Conservation (phyloP, 2,888 invertebrate species). For the Heteromyza rotundicornis region DNA sequence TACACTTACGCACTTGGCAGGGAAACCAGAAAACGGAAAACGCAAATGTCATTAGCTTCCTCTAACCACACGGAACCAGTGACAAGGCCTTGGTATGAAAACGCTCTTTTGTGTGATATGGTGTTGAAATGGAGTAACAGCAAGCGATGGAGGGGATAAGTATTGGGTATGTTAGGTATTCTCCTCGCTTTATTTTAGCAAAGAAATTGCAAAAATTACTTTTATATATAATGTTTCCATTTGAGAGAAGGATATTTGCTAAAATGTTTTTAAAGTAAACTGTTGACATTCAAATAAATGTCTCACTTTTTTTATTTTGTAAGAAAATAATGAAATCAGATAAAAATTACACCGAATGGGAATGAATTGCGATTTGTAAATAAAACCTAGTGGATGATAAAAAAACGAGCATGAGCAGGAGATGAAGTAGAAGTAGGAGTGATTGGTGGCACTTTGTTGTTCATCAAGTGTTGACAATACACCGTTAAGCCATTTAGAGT, state of each 20-base stretch:
- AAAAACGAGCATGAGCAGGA: too few relatives aligned
- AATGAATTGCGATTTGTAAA: too few relatives aligned
- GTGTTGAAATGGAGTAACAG: neutral
- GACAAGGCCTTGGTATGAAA: neutral
- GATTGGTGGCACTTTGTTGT: neutral
- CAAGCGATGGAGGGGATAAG: neutral
- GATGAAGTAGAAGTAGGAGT: too few relatives aligned
- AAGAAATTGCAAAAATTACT: too few relatives aligned
- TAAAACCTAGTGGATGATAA: too few relatives aligned
- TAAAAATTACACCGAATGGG: constrained; percentile 25
- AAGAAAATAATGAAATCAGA: constrained; percentile 25
- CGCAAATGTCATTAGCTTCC: constrained; percentile 17
- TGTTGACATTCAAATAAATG: neutral
- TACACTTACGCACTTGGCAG: too few relatives aligned
- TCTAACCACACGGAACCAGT: neutral
- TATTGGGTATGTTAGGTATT: too few relatives aligned
- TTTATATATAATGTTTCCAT: too few relatives aligned
- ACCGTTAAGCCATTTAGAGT: neutral
- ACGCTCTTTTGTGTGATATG: neutral
- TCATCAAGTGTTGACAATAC: constrained; percentile 8
- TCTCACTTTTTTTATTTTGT: neutral
- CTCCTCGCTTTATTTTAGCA: too few relatives aligned
- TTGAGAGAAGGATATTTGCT: too few relatives aligned
- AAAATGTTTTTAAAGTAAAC: too few relatives aligned
- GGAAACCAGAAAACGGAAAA: too few relatives aligned